Evolutionary conservation across 1,140 invertebrate species (phyloP).

Genomic region (Pseudomyrmex cubaensis): DNA sequence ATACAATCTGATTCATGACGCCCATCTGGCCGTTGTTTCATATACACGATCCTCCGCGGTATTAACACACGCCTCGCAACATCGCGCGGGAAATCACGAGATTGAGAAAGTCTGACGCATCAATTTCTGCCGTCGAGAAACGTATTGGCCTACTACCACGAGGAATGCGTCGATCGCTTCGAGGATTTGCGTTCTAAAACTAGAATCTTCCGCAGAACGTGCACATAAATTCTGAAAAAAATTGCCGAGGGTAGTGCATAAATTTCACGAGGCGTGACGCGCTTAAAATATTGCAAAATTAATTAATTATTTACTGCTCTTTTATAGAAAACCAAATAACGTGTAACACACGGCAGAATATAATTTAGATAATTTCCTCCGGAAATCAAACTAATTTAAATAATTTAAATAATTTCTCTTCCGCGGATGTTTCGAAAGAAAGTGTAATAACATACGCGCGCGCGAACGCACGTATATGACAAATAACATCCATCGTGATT

Average conservation of each 20-base stretch:
- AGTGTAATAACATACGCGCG: constrained; percentile 35
- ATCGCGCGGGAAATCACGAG: constrained; percentile 36
- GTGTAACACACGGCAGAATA: neutral
- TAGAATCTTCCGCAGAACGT: neutral
- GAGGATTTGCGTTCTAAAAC: constrained; percentile 2
- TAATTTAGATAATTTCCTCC: constrained; percentile 4
- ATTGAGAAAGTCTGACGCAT: constrained; percentile 32
- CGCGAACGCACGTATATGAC: constrained; percentile 35
- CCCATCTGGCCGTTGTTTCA: neutral
- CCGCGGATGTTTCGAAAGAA: constrained; percentile 12
- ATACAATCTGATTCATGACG: constrained; percentile 26
- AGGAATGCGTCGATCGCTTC: constrained; percentile 27
- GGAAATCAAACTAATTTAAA: constrained; percentile 12
- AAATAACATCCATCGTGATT: neutral
- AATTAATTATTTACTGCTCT: no score
- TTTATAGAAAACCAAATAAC: no score
- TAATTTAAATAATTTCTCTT: no score
- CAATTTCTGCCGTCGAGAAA: constrained; percentile 19
- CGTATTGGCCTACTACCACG: neutral
- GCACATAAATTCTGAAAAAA: no score
- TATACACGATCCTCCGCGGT: constrained; percentile 18
- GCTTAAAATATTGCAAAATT: neutral
- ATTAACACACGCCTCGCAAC: constrained; percentile 36
- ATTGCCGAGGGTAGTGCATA: no score
- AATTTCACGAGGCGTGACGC: neutral